phyloP scores from a whole-genome alignment of 2,888 invertebrate species.

The Pteria penguin region DNA sequence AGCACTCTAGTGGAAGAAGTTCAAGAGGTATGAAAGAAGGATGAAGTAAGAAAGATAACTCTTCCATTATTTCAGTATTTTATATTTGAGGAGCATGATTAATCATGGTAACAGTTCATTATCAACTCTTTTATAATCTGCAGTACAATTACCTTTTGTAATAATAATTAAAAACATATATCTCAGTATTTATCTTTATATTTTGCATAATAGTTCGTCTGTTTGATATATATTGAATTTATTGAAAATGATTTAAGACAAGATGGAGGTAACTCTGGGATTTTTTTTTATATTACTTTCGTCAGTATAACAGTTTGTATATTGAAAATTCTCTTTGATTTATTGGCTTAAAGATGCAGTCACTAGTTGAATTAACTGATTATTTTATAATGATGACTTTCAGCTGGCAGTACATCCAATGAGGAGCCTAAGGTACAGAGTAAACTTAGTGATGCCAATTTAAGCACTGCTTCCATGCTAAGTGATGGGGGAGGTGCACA shows the following conservation, averaged over 20 bases:
- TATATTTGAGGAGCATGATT: too few relatives aligned
- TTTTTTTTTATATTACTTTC: neutral
- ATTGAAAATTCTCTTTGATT: neutral
- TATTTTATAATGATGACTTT: too few relatives aligned
- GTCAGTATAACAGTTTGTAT: neutral
- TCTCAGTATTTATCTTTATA: too few relatives aligned
- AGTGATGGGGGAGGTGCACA: constrained; percentile 49
- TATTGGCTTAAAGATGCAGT: too few relatives aligned
- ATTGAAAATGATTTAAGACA: too few relatives aligned
- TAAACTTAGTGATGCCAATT: constrained; percentile 69
- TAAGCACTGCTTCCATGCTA: constrained; percentile 63
- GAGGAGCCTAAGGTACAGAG: constrained; percentile 61
- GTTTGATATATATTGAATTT: too few relatives aligned
- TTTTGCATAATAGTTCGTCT: too few relatives aligned
- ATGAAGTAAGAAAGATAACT: neutral
- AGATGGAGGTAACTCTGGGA: neutral
- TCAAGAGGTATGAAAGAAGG: constrained; percentile 54
- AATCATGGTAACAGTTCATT: too few relatives aligned
- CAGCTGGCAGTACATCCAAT: constrained; percentile 59
- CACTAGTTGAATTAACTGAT: too few relatives aligned
- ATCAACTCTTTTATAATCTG: too few relatives aligned
- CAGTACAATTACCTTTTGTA: too few relatives aligned
- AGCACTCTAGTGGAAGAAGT: constrained; percentile 59
- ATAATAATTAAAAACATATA: too few relatives aligned
- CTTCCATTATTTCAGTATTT: neutral